Conservation (phyloP, 1,140 invertebrate species). For the Ridgeia piscesae region DNA sequence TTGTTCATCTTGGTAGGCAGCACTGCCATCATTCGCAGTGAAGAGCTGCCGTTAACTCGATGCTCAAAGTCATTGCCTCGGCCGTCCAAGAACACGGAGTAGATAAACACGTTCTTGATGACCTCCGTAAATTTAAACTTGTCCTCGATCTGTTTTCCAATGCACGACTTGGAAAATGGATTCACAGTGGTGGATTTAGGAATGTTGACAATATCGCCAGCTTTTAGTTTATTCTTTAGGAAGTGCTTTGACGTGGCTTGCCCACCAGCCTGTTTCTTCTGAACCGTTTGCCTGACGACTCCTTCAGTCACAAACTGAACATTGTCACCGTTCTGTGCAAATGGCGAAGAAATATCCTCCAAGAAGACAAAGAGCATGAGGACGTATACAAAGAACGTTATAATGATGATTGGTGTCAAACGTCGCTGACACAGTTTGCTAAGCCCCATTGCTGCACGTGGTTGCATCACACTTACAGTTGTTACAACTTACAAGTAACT, state of each 20-base stretch:
- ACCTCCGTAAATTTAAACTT: background rate
- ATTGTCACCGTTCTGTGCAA: background rate
- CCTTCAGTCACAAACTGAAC: background rate
- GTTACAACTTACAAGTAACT: background rate
- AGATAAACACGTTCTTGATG: background rate
- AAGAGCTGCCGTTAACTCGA: conserved; percentile 12
- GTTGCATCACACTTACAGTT: background rate
- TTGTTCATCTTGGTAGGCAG: background rate
- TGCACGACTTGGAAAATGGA: background rate
- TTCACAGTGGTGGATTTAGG: background rate
- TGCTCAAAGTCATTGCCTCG: conserved; percentile 31
- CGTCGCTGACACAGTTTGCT: background rate
- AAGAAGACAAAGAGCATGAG: background rate
- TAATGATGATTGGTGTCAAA: background rate
- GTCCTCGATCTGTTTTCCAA: background rate
- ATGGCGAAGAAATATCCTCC: background rate
- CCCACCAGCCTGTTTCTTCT: no score
- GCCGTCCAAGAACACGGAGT: conserved; percentile 25
- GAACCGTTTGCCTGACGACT: no score
- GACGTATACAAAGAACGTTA: background rate
- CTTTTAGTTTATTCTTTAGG: no score
- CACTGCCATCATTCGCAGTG: conserved; percentile 27
- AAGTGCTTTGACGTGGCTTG: no score
- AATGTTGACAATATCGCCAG: no score
- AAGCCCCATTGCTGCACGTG: background rate